A percentile compares a stretch with the other conserved stretches of the same genome.
phyloP scores from a whole-genome alignment of 2,888 invertebrate genomes.

The Epistrophella euchroma region DNA sequence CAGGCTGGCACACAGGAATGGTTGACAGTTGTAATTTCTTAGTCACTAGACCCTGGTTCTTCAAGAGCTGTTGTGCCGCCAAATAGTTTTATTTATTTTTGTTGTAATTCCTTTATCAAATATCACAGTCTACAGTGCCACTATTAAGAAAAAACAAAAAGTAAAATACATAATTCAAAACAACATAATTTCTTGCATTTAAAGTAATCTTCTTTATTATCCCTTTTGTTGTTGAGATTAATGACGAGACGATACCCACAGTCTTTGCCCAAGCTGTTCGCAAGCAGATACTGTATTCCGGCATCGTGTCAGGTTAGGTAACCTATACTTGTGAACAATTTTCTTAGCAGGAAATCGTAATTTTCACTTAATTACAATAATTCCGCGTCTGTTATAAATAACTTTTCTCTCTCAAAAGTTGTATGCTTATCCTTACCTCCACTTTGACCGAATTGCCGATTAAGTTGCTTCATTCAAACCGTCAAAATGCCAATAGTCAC shows the following conservation, averaged over 20 bases:
- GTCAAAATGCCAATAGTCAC: slow-evolving; percentile 70
- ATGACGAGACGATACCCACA: slow-evolving; percentile 1
- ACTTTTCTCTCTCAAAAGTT: slow-evolving; percentile 58
- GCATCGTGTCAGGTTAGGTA: slow-evolving; percentile 39
- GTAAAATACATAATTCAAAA: slow-evolving; percentile 30
- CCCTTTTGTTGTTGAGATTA: slow-evolving; percentile 37
- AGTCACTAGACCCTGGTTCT: no score
- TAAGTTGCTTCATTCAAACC: slow-evolving; percentile 29
- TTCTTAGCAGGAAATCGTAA: slow-evolving; percentile 67
- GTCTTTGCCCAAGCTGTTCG: slow-evolving; percentile 1
- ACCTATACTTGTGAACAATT: slow-evolving; percentile 20
- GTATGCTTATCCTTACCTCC: slow-evolving; percentile 8
- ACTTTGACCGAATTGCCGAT: slow-evolving; percentile 1
- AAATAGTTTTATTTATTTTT: no score
- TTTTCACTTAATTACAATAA: slow-evolving; percentile 71
- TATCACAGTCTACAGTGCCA: no score
- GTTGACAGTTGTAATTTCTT: no score
- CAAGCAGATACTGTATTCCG: slow-evolving; percentile 8
- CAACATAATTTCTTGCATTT: slow-evolving; percentile 34
- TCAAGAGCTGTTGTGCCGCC: no score
- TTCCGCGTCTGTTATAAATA: slow-evolving; percentile 59
- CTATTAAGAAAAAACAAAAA: background rate
- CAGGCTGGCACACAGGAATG: no score
- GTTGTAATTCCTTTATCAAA: no score
- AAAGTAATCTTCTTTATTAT: slow-evolving; percentile 45